These are phyloP conservation scores for Eupithecia pulchellata DNA, from an alignment of 2,888 invertebrate genomes.

Conservation along the genomic window DNA sequence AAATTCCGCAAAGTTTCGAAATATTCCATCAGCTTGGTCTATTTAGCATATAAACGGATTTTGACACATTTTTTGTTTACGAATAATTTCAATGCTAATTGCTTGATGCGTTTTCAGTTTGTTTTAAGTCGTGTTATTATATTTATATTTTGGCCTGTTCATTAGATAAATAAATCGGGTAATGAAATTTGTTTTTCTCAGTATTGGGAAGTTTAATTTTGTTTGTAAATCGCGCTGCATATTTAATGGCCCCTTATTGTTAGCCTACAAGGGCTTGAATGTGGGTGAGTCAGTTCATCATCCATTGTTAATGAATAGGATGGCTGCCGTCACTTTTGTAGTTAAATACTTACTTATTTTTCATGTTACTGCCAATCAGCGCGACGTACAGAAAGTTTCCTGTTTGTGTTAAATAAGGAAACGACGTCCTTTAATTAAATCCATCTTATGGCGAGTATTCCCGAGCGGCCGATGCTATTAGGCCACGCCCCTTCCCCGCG, in stretches of 20 bases:
- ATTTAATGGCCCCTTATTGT: slow-evolving; percentile 36
- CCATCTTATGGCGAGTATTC: neutral
- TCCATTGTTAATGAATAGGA: slow-evolving; percentile 33
- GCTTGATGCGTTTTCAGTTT: neutral
- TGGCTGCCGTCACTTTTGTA: slow-evolving; percentile 17
- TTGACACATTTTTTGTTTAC: no score
- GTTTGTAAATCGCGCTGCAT: slow-evolving; percentile 27
- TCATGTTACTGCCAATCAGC: neutral
- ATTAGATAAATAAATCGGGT: neutral
- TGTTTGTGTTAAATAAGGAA: neutral
- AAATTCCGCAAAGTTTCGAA: neutral
- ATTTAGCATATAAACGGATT: slow-evolving; percentile 3
- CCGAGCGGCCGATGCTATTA: no score
- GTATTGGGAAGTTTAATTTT: slow-evolving; percentile 16
- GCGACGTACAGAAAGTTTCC: neutral
- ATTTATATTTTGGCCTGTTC: neutral
- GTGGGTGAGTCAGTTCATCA: slow-evolving; percentile 38
- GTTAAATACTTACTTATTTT: neutral
- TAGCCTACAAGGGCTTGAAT: slow-evolving; percentile 34
- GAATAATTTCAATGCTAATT: neutral
- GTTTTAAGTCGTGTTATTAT: neutral
- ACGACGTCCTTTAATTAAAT: neutral
- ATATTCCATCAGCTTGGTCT: neutral
- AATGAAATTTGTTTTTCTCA: neutral
- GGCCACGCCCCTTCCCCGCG: no score